Evolutionary conservation across 2,113 vertebrate genomes (phyloP).

Genomic region (Eudorcas thomsonii): DNA sequence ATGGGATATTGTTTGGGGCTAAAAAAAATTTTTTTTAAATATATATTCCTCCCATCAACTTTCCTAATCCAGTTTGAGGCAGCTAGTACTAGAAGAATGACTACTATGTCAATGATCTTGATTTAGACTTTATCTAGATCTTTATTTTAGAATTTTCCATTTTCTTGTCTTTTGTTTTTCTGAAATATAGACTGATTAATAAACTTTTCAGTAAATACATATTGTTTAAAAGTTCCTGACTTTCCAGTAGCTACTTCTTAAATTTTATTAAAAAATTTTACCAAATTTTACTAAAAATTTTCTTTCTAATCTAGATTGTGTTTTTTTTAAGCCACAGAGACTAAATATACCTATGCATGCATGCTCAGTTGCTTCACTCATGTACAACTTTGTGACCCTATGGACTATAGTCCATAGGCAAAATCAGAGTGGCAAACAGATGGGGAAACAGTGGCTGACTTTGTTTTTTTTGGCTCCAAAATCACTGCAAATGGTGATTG

Average conservation of each 20-base stretch:
- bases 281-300: conserved; percentile 33
- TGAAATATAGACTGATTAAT: not conserved
- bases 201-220: not conserved
- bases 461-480: not conserved
- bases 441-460: not conserved
- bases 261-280: conserved; percentile 30
- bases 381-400: not conserved
- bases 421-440: not conserved
- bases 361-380: not conserved
- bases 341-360: not conserved
- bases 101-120: not conserved
- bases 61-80: conserved; percentile 6
- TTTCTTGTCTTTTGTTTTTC: not conserved
- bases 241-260: not conserved
- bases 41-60: not conserved
- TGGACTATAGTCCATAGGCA: not conserved
- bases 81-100: not conserved
- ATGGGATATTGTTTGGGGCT: not conserved
- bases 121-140: not conserved
- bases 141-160: not conserved
- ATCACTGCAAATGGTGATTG: not conserved
- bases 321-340: conserved; percentile 1
- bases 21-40: not conserved
- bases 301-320: not conserved
- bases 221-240: not conserved